These are phyloP conservation scores for Macrotus californicus DNA, from an alignment of 2,113 vertebrate genomes.

Conservation along the genomic window DNA sequence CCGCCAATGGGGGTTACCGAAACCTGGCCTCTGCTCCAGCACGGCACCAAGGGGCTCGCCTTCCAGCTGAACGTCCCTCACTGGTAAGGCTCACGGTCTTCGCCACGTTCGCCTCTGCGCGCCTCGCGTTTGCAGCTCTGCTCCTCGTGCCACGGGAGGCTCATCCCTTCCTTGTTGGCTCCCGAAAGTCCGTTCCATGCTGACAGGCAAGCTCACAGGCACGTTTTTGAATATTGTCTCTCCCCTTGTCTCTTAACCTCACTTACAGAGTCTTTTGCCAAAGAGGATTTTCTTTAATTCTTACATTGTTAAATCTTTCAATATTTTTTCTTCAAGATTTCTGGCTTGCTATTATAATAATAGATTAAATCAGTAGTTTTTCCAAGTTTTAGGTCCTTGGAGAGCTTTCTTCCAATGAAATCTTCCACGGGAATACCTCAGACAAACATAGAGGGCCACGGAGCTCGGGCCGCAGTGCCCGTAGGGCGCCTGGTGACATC, in stretches of 20 bases:
- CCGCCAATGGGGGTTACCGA: not conserved
- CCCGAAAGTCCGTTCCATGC: not conserved
- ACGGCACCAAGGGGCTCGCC: not conserved
- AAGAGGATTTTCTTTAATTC: not conserved
- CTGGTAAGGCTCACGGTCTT: not conserved
- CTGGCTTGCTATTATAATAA: not conserved
- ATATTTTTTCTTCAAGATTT: not conserved
- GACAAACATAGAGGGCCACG: not conserved
- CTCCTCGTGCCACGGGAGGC: not conserved
- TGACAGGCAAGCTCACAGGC: not conserved
- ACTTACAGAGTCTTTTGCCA: not conserved
- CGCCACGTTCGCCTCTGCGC: not conserved
- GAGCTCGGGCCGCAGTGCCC: not conserved
- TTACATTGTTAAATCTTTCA: not conserved
- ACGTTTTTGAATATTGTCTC: not conserved
- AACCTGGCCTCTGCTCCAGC: rapidly evolving
- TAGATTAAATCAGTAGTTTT: not conserved
- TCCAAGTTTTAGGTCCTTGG: not conserved
- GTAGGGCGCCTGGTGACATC: rapidly evolving
- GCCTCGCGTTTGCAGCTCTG: not conserved
- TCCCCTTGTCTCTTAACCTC: not conserved
- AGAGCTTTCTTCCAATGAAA: not conserved
- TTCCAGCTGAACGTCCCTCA: no score
- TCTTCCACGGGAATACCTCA: not conserved
- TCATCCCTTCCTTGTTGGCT: not conserved